phyloP scores from a whole-genome alignment of 2,797 vertebrate species.

The Spinibarbus caldwelli region DNA sequence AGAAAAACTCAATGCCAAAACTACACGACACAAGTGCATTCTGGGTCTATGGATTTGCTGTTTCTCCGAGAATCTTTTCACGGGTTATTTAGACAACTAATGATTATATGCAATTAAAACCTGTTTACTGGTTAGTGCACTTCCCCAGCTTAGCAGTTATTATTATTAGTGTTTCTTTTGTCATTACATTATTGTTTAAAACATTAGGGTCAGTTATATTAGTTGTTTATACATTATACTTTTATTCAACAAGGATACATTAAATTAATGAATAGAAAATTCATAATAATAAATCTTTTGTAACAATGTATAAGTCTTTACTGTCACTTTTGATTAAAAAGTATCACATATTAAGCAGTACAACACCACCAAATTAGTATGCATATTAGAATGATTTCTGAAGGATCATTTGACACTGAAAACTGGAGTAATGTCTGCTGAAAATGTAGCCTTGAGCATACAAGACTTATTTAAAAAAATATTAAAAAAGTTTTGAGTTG shows the following conservation, averaged over 20 bases:
- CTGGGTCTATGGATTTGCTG: not conserved
- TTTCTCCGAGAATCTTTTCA: not conserved
- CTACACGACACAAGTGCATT: not conserved
- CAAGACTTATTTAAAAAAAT: not conserved
- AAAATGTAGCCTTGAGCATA: not conserved
- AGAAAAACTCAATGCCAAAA: constrained; percentile 29
- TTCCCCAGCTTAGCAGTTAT: not conserved
- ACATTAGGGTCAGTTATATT: not conserved
- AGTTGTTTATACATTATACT: not conserved
- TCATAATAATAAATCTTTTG: not conserved
- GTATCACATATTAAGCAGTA: not conserved
- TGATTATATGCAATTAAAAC: not conserved
- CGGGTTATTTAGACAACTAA: not conserved
- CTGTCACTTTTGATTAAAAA: not conserved
- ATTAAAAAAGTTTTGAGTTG: not conserved
- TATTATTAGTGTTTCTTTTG: not conserved
- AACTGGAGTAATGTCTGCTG: not conserved
- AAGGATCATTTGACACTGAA: not conserved
- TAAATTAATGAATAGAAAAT: not conserved
- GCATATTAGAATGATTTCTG: not conserved
- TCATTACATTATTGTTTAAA: not conserved
- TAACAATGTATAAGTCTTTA: not conserved
- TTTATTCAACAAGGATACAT: not conserved
- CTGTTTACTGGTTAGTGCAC: not conserved
- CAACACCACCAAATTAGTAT: not conserved